A percentile compares a stretch with the other conserved stretches of the same genome.
Evolutionary conservation across 2,888 invertebrate species (phyloP).

Genomic region (Lampropteryx suffumata): DNA sequence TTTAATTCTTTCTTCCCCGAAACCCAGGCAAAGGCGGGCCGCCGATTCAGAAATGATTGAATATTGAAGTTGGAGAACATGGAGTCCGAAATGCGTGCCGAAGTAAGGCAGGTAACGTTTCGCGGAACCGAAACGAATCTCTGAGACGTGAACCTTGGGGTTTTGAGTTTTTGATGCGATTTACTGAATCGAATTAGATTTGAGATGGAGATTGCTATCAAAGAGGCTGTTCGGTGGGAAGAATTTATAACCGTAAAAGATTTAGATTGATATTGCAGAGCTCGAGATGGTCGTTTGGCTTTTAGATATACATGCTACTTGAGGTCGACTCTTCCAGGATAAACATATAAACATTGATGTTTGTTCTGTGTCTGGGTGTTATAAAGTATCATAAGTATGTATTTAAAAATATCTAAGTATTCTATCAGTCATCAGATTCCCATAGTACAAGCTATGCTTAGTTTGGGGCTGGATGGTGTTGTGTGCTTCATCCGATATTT

Average conservation of each 20-base stretch:
- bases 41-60: constrained; percentile 42
- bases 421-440: no score
- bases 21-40: constrained; percentile 49
- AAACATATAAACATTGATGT: no score
- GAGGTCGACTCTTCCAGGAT: no score
- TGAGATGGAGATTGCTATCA: constrained; percentile 7
- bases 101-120: constrained; percentile 21
- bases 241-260: neutral
- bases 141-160: neutral
- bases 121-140: constrained; percentile 15
- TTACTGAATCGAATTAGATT: constrained; percentile 16
- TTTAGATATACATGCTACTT: no score
- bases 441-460: no score
- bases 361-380: no score
- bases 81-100: constrained; percentile 10
- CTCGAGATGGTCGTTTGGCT: neutral
- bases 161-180: constrained; percentile 13
- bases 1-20: constrained; percentile 62
- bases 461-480: no score
- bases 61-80: constrained; percentile 12
- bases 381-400: no score
- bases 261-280: neutral
- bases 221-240: constrained; percentile 7
- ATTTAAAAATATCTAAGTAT: no score
- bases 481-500: no score